These are phyloP conservation scores for Leptogaster cylindrica DNA, from an alignment of 2,888 invertebrate species.

Conservation along the genomic window DNA sequence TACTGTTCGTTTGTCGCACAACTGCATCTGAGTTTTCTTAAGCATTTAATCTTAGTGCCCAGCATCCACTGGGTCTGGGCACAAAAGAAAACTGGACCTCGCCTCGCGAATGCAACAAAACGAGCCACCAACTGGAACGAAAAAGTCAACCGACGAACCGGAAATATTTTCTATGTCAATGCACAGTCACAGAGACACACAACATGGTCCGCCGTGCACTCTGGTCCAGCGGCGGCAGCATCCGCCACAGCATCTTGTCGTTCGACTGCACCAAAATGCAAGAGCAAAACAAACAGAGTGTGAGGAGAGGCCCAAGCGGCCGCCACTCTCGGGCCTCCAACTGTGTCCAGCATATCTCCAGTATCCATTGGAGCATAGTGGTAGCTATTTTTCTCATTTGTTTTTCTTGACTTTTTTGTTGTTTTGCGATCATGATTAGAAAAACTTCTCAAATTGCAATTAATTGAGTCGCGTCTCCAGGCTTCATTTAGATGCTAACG, in stretches of 20 bases:
- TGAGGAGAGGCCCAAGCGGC: too few species aligned
- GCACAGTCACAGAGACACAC: slow-evolving; percentile 31
- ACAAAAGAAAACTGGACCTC: slow-evolving; percentile 32
- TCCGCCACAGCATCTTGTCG: too few species aligned
- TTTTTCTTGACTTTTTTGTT: not conserved
- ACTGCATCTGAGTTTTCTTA: not conserved
- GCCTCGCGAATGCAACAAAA: slow-evolving; percentile 32
- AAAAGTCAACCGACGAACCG: slow-evolving; percentile 44
- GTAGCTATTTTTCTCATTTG: too few species aligned
- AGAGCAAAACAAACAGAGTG: slow-evolving; percentile 21
- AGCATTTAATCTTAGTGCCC: slow-evolving; percentile 4
- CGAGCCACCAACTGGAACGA: slow-evolving; percentile 35
- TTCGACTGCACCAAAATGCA: not conserved
- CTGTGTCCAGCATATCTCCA: too few species aligned
- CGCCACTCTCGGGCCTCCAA: too few species aligned
- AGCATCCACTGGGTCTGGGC: not conserved
- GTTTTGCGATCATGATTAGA: not conserved
- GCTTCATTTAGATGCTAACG: slow-evolving; percentile 29
- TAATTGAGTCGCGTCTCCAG: slow-evolving; percentile 9
- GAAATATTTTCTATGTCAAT: slow-evolving; percentile 44
- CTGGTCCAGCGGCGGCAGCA: too few species aligned
- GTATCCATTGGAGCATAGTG: too few species aligned
- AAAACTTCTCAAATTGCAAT: slow-evolving; percentile 23
- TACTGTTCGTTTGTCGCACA: slow-evolving; percentile 16
- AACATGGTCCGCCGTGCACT: slow-evolving; percentile 9